These are phyloP conservation scores for Drosophila sproati DNA, from an alignment of 1,140 invertebrate species.

Conservation along the genomic window DNA sequence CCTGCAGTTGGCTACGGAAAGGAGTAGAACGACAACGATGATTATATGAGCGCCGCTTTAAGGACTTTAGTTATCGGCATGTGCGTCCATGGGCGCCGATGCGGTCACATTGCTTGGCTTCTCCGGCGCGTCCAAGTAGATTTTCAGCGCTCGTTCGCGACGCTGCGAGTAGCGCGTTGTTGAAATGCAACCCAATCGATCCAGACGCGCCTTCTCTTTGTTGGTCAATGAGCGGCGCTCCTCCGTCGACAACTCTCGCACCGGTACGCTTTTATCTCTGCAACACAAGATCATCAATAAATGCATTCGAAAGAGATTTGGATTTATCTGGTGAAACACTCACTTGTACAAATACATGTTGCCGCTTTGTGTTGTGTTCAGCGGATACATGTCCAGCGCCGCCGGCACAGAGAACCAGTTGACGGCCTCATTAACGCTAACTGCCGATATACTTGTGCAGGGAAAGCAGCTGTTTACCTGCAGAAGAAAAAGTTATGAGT, in stretches of 20 bases:
- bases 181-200: slow-evolving; percentile 79
- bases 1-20: slow-evolving; percentile 7
- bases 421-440: slow-evolving; percentile 69
- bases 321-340: slow-evolving; percentile 10
- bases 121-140: slow-evolving; percentile 88
- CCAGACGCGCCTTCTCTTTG: slow-evolving; percentile 86
- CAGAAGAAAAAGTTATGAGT: neutral
- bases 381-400: slow-evolving; percentile 70
- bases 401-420: slow-evolving; percentile 66
- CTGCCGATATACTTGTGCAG: slow-evolving; percentile 79
- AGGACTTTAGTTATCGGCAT: slow-evolving; percentile 51
- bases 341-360: slow-evolving; percentile 83
- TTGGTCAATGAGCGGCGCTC: slow-evolving; percentile 87
- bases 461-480: slow-evolving; percentile 80
- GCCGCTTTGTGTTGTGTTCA: slow-evolving; percentile 60
- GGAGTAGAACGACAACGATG: slow-evolving; percentile 1
- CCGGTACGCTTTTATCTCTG: slow-evolving; percentile 88
- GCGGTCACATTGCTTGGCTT: slow-evolving; percentile 69
- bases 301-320: neutral
- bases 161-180: slow-evolving; percentile 85
- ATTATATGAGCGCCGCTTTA: neutral
- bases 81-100: slow-evolving; percentile 67
- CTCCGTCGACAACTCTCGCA: slow-evolving; percentile 87
- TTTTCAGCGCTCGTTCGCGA: slow-evolving; percentile 90
- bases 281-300: neutral